phyloP scores from a whole-genome alignment of 1,140 invertebrate genomes.

The Druon quercuslanigerum region DNA sequence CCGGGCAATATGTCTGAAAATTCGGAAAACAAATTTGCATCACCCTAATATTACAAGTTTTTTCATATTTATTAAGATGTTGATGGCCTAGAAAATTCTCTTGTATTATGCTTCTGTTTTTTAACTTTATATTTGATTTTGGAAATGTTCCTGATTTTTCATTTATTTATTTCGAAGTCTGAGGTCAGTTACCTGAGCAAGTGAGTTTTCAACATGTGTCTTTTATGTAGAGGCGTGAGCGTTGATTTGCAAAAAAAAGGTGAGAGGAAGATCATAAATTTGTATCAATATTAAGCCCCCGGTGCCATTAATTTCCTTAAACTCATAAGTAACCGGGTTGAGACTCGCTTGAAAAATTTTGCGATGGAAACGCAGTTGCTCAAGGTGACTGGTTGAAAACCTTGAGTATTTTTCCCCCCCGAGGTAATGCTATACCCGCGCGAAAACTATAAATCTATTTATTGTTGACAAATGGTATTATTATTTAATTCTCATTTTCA shows the following conservation, averaged over 20 bases:
- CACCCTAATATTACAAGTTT: too few species aligned
- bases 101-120: too few species aligned
- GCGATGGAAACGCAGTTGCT: constrained; percentile 14
- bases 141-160: too few species aligned
- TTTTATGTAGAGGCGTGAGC: constrained; percentile 14
- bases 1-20: too few species aligned
- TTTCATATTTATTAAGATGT: too few species aligned
- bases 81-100: too few species aligned
- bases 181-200: neutral
- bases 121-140: too few species aligned
- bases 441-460: neutral
- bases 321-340: neutral
- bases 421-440: neutral
- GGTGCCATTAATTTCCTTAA: constrained; percentile 21
- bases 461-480: too few species aligned
- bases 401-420: neutral
- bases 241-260: constrained; percentile 10
- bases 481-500: too few species aligned
- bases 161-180: neutral
- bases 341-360: constrained; percentile 10
- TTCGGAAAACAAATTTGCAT: too few species aligned
- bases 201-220: neutral
- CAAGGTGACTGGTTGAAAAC: constrained; percentile 25
- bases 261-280: constrained; percentile 6
- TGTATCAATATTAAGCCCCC: constrained; percentile 8